phyloP scores from a whole-genome alignment of 1,140 invertebrate species.

The honey bee (Apis mellifera) region Amel_HAv3.1 CM009936.2:8398001-8398500 shows the following conservation, averaged over 20 bases:
- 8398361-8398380: slow-evolving; percentile 76
- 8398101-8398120: not conserved
- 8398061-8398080: not conserved
- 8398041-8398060: not conserved
- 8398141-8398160: not conserved
- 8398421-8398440: not conserved
- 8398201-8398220: slow-evolving; percentile 76
- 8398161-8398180: slow-evolving; percentile 27
- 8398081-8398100: not conserved
- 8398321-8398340: slow-evolving; percentile 46
- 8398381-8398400: slow-evolving; percentile 60
- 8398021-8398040: no score
- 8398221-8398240: slow-evolving; percentile 57
- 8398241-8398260: slow-evolving; percentile 64
- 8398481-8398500: slow-evolving; percentile 45
- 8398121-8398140: slow-evolving; percentile 23
- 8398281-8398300: slow-evolving; percentile 81
- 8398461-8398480: slow-evolving; percentile 25
- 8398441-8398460: slow-evolving; percentile 32
- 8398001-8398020: no score
- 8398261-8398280: slow-evolving; percentile 78
- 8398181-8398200: slow-evolving; percentile 78
- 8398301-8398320: slow-evolving; percentile 74
- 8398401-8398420: slow-evolving; percentile 23
- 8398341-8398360: slow-evolving; percentile 49